phyloP scores from a whole-genome alignment of 2,888 invertebrate species.

The Xiphydria camelus region DNA sequence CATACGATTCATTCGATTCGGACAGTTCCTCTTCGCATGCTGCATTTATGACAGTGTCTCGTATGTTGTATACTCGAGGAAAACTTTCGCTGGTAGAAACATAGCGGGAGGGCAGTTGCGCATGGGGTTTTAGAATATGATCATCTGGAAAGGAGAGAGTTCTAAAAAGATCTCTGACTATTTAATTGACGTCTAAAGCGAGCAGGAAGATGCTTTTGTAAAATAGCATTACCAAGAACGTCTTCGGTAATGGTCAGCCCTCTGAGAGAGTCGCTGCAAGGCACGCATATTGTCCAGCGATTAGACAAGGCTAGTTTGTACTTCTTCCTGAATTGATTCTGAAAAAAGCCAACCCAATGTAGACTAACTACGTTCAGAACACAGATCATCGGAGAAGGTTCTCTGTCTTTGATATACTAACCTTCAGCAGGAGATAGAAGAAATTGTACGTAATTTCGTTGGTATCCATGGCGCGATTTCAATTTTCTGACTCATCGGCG shows the following conservation, averaged over 20 bases:
- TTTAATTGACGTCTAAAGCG: conserved; percentile 5
- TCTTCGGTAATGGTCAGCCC: conserved; percentile 32
- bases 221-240: conserved; percentile 35
- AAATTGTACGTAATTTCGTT: conserved; percentile 5
- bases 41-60: conserved; percentile 21
- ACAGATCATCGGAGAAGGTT: not conserved
- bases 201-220: not conserved
- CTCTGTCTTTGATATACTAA: conserved; percentile 13
- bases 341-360: too few relatives aligned
- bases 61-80: conserved; percentile 24
- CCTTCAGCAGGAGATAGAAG: conserved; percentile 30
- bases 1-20: too few relatives aligned
- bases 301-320: conserved; percentile 35
- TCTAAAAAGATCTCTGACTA: not conserved
- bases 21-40: too few relatives aligned
- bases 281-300: conserved; percentile 43
- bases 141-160: conserved; percentile 31
- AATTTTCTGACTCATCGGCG: not conserved
- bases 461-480: not conserved
- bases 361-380: not conserved
- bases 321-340: conserved; percentile 37
- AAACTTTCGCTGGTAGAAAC: conserved; percentile 22
- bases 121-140: conserved; percentile 32
- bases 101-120: conserved; percentile 21
- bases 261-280: conserved; percentile 31